Conservation (phyloP, 2,113 vertebrate genomes). For the Heterotis niloticus region DNA sequence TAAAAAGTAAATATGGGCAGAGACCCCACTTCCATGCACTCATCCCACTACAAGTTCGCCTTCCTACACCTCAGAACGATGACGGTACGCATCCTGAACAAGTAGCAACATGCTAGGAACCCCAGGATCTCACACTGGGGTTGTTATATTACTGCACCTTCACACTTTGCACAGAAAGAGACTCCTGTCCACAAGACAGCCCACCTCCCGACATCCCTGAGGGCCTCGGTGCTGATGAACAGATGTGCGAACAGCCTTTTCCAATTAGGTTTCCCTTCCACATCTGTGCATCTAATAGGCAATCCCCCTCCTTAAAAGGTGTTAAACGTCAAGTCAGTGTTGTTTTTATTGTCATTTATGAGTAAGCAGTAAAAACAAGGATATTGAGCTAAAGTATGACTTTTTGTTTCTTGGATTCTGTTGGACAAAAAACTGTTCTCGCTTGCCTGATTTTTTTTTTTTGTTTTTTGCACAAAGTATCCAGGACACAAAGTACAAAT, state of each 20-base stretch:
- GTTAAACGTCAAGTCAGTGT: slow-evolving; percentile 5
- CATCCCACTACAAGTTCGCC: not conserved
- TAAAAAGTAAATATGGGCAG: not conserved
- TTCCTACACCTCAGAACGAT: slow-evolving; percentile 3
- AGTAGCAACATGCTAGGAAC: not conserved
- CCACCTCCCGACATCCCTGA: slow-evolving; percentile 4
- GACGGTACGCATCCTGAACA: not conserved
- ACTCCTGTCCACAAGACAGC: not conserved
- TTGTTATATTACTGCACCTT: not conserved
- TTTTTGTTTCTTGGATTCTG: not conserved
- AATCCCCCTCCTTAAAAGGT: not conserved
- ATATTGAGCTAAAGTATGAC: slow-evolving; percentile 12
- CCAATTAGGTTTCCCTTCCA: slow-evolving; percentile 14
- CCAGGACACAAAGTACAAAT: too few relatives aligned
- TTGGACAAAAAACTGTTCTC: not conserved
- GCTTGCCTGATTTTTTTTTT: too few relatives aligned
- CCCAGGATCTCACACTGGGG: not conserved
- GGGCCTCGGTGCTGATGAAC: slow-evolving; percentile 2
- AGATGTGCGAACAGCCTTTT: slow-evolving; percentile 24
- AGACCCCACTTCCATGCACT: not conserved
- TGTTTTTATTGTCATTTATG: slow-evolving; percentile 18
- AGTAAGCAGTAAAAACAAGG: slow-evolving; percentile 16
- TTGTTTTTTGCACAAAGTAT: too few relatives aligned
- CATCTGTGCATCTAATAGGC: not conserved
- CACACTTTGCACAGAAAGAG: not conserved